Conservation (phyloP, 2,797 vertebrate genomes). For the Leuciscus waleckii region DNA sequence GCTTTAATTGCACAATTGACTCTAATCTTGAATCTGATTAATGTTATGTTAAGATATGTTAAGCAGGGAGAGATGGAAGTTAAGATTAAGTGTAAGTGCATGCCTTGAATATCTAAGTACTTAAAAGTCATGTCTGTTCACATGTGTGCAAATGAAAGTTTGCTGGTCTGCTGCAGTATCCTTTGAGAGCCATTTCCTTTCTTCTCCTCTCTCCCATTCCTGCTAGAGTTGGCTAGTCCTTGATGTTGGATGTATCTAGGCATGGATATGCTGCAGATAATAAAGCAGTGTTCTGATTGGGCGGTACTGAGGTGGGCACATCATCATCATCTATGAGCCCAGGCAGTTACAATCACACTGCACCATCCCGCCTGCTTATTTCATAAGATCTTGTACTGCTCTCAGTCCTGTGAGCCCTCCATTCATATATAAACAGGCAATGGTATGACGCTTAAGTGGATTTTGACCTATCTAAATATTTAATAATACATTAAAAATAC, state of each 20-base stretch:
- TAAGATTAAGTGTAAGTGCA: not conserved
- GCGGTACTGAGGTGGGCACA: constrained; percentile 25
- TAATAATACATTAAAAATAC: not conserved
- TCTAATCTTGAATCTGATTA: not conserved
- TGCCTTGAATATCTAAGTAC: not conserved
- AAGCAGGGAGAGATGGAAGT: not conserved
- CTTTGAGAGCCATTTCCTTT: not conserved
- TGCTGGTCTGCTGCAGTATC: not conserved
- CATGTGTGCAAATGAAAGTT: not conserved
- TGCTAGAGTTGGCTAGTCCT: constrained; percentile 1
- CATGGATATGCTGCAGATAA: constrained; percentile 15
- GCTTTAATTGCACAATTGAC: not conserved
- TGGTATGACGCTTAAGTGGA: not conserved
- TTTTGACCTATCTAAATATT: constrained; percentile 5
- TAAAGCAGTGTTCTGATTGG: constrained; percentile 28
- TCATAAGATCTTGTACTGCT: constrained; percentile 19
- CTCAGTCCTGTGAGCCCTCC: not conserved
- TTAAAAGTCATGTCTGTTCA: not conserved
- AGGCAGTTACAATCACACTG: constrained; percentile 29
- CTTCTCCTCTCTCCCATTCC: not conserved
- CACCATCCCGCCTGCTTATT: constrained; percentile 30
- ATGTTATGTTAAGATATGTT: constrained; percentile 1
- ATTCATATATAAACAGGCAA: not conserved
- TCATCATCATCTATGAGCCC: constrained; percentile 18
- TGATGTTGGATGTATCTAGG: not conserved